These are phyloP conservation scores for Thereva unica DNA, from an alignment of 2,888 invertebrate genomes.

Conservation along the genomic window DNA sequence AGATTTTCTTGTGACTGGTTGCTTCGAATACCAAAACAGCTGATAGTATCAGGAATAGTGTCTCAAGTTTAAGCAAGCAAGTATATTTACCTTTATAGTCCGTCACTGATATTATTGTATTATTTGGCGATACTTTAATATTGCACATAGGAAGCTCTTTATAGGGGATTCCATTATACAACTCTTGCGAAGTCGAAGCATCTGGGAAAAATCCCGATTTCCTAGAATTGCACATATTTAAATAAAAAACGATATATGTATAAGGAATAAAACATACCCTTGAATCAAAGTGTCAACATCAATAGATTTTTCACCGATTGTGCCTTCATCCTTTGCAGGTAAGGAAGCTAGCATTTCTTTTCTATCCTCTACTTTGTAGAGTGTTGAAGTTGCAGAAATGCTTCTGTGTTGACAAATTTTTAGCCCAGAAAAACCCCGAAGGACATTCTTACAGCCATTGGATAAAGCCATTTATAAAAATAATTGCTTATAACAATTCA, in stretches of 20 bases:
- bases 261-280: neutral
- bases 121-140: conserved; percentile 82
- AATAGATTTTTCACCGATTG: conserved; percentile 72
- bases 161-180: conserved; percentile 78
- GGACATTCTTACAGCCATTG: no score
- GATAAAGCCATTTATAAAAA: no score
- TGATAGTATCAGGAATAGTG: no score
- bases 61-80: no score
- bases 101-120: conserved; percentile 80
- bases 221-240: conserved; percentile 56
- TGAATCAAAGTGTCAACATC: conserved; percentile 69
- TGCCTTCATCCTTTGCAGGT: conserved; percentile 72
- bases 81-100: conserved; percentile 66
- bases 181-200: conserved; percentile 67
- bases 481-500: no score
- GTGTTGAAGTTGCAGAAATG: neutral
- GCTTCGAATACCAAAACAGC: no score
- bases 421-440: no score
- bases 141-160: conserved; percentile 82
- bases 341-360: conserved; percentile 62
- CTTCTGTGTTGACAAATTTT: neutral
- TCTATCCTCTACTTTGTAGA: conserved; percentile 59
- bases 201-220: conserved; percentile 75
- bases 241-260: neutral
- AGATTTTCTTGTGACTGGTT: no score